These are phyloP conservation scores for Aphelenchoides avenae DNA, from an alignment of 1,140 invertebrate species.

Conservation along the genomic window DNA sequence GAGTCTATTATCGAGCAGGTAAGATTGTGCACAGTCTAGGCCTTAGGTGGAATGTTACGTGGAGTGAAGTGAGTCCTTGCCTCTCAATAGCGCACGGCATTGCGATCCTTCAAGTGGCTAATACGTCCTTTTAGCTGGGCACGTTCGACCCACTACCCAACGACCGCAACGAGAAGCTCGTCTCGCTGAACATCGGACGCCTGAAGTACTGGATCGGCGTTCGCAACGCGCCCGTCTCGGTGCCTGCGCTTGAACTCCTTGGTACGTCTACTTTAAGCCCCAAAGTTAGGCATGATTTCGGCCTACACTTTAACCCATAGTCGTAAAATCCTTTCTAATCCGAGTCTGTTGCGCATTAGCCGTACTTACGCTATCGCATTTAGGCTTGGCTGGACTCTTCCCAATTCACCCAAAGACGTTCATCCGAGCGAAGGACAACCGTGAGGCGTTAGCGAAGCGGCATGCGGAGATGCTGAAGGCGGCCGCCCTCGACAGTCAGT, in stretches of 20 bases:
- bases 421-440: conserved; percentile 44
- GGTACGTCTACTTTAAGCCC: conserved; percentile 67
- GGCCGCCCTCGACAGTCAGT: too few species aligned
- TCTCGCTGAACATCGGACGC: conserved; percentile 81
- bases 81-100: too few species aligned
- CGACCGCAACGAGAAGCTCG: conserved; percentile 77
- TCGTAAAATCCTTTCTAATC: background rate
- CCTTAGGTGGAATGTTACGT: too few species aligned
- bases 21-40: too few species aligned
- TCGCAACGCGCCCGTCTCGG: conserved; percentile 69
- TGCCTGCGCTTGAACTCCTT: conserved; percentile 71
- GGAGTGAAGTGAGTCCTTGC: too few species aligned
- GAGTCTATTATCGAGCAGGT: conserved; percentile 57
- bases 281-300: too few species aligned
- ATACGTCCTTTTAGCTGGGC: conserved; percentile 78
- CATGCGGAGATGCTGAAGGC: too few species aligned
- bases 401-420: conserved; percentile 56
- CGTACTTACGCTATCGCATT: conserved; percentile 15
- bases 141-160: conserved; percentile 84
- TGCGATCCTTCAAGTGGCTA: too few species aligned
- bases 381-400: conserved; percentile 52
- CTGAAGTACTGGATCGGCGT: conserved; percentile 78
- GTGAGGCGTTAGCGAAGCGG: conserved; percentile 7
- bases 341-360: background rate
- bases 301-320: too few species aligned